phyloP scores from a whole-genome alignment of 1,140 invertebrate species.

The Uloborus diversus region DNA sequence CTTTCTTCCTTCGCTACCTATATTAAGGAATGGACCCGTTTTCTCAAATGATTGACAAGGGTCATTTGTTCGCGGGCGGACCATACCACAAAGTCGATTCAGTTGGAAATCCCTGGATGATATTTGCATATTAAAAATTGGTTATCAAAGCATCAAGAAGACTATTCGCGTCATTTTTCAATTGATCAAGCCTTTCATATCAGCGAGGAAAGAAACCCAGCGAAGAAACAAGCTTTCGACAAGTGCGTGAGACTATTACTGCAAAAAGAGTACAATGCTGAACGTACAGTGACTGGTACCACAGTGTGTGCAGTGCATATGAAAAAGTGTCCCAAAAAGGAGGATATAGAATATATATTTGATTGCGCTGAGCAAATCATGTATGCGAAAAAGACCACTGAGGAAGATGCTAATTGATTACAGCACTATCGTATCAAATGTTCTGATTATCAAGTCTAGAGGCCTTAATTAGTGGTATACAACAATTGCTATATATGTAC shows the following conservation, averaged over 20 bases:
- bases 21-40: too few relatives aligned
- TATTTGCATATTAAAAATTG: too few relatives aligned
- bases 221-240: conserved; percentile 45
- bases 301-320: conserved; percentile 51
- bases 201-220: conserved; percentile 36
- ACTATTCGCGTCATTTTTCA: too few relatives aligned
- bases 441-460: conserved; percentile 50
- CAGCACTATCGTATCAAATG: conserved; percentile 51
- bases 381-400: conserved; percentile 36
- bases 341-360: conserved; percentile 48
- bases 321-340: conserved; percentile 53
- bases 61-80: too few relatives aligned
- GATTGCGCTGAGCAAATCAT: conserved; percentile 45
- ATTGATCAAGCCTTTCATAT: conserved; percentile 9
- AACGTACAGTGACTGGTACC: conserved; percentile 43
- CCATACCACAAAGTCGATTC: too few relatives aligned
- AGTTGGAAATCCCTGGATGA: too few relatives aligned
- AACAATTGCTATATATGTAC: conserved; percentile 7
- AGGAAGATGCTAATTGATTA: conserved; percentile 36
- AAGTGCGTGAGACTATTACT: conserved; percentile 35
- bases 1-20: too few relatives aligned
- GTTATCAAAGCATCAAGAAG: too few relatives aligned
- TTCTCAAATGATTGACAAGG: too few relatives aligned
- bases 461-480: conserved; percentile 7
- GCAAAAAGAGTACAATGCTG: conserved; percentile 42